Base-by-base conservation (phyloP, 2,888 invertebrate species). In the Leptinotarsa tumamoca region DNA sequence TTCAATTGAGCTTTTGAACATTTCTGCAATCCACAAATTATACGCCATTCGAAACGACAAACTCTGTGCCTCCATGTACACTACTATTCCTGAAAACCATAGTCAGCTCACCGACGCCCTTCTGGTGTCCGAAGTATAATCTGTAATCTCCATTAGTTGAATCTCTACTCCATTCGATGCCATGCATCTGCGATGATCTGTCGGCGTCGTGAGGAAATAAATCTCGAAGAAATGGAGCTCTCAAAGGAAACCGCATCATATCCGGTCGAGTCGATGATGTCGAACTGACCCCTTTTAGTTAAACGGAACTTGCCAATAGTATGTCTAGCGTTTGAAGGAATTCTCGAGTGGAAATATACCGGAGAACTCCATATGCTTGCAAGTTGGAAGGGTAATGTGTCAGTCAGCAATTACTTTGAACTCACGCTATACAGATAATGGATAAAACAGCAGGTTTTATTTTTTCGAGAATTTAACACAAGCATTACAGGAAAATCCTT, bases 241-340 rank as follows among this genome's bases (percentile, higher is more conserved):
- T 58, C 58, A 58, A 58, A 58, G 58, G 23, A 21, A 58, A 58
- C 58, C 58, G 4, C 58, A 58, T 21, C 58, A 23, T 58, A 58
- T 58, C 58, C 58, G 58, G 58, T 27, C 58, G 15, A 58, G 23
- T 58, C 58, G 58, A 58, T 58, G 58, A 58, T 23, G 58, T 58
- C 58, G 23, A 58, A 58, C 23, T 58, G 58, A 58, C 58, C 58
- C 58, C 15, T 58, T 58, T 58, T 58, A 58, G 21, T 58, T 23
- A 13, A 21, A 21, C 58, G 58, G 58, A 58, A 58, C 21, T 58
- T 15, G 58, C 18, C 54, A 18, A 54, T 54, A 7, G 54, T 23
- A 21, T 23, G 58, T 15, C 15, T 4, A 52, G 23, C 27, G 58
- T 15, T 18, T 23, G 58, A 23, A 15, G 23, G 23, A 27, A 58